Evolutionary conservation across 2,797 vertebrate genomes (phyloP).

Genomic region (Sarcophilus harrisii): DNA sequence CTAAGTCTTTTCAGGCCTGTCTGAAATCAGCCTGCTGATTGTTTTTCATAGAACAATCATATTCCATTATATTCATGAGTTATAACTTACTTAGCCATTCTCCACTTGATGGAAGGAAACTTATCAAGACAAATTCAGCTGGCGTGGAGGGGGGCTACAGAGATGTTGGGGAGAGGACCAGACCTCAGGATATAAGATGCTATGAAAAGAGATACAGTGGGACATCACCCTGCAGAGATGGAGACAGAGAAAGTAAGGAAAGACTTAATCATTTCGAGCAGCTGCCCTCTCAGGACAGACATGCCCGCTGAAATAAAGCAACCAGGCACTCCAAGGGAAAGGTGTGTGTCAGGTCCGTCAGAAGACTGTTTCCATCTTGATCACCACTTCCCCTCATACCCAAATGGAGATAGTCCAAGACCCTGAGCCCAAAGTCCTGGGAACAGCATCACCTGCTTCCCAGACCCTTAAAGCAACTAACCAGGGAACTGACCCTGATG

Average conservation of each 20-base stretch:
- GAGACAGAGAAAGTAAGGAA: not conserved
- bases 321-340: not conserved
- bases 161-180: not conserved
- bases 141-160: not conserved
- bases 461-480: not conserved
- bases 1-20: too few species aligned
- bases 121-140: not conserved
- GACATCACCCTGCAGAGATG: not conserved
- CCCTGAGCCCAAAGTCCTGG: not conserved
- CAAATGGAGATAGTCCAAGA: not conserved
- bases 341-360: not conserved
- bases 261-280: not conserved
- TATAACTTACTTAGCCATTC: too few species aligned
- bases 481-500: not conserved
- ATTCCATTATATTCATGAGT: too few species aligned
- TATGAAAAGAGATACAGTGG: not conserved
- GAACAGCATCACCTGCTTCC: too few species aligned
- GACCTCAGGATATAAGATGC: not conserved
- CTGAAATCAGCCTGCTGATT: too few species aligned
- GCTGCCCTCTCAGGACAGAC: not conserved
- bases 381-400: not conserved
- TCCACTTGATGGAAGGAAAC: too few species aligned
- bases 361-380: not conserved
- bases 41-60: too few species aligned
- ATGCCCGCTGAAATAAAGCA: not conserved